These are phyloP conservation scores for Gorsachius magnificus DNA, from an alignment of 2,797 vertebrate genomes.

Conservation along the genomic window DNA sequence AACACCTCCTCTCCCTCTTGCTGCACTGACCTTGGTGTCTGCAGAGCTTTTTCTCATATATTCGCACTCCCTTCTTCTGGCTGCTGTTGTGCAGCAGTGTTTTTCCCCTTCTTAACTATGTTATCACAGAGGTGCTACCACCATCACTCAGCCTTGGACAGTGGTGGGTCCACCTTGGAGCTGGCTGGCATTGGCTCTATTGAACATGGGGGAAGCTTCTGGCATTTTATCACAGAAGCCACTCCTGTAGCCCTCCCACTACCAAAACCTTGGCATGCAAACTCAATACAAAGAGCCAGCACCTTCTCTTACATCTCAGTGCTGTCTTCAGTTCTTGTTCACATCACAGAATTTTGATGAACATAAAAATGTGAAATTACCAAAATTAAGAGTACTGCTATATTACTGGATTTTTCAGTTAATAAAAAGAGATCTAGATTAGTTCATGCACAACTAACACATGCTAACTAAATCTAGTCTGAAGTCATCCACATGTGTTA, in stretches of 20 bases:
- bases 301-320: not conserved
- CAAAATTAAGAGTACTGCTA: not conserved
- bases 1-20: not conserved
- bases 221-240: not conserved
- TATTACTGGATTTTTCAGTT: not conserved
- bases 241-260: rapidly evolving
- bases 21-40: not conserved
- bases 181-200: not conserved
- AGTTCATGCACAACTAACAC: not conserved
- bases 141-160: rapidly evolving
- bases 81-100: not conserved
- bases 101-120: not conserved
- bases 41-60: not conserved
- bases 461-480: not conserved
- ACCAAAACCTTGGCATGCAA: not conserved
- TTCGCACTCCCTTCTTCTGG: not conserved
- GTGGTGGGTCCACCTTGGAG: rapidly evolving
- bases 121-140: not conserved
- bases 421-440: not conserved
- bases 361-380: not conserved
- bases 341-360: not conserved
- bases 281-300: not conserved
- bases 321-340: not conserved
- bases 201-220: not conserved
- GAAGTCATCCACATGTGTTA: not conserved